Base-by-base conservation (phyloP, 1,140 invertebrate genomes). In the Sycophila sp. region DNA sequence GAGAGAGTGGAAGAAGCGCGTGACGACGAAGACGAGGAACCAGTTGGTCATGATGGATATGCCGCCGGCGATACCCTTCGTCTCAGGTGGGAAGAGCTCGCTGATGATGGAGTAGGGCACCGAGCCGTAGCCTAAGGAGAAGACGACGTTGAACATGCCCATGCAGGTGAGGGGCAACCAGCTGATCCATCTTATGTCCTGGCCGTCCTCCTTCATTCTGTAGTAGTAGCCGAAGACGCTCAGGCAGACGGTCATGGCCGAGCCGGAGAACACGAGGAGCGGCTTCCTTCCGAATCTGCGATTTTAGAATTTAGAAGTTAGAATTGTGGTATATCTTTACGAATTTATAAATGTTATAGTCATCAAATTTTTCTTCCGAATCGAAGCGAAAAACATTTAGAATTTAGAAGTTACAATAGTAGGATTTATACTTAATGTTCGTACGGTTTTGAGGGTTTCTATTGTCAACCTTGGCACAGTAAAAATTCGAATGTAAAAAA, bases 91-190 rank as follows among this genome's bases (percentile, higher is more conserved):
- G 66, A 92, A 91, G 15, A 92, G 82, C 82, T 93, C 90, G 15
- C 85, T 88, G 75, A 92, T 90, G 75, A 94, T 86, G 7, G 93
- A 87, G 87, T 92, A 92, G 0, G 92, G 92, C 51, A 94, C 89
- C 10, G 93, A 90, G 32, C 92, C 92, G 81, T 90, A 91, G 3
- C 92, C 92, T 6, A 87, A 69, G 45, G 83, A 83, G 72, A 86
- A 87, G 0, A 85, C 80, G 11, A 86, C 78, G 58, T 87, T 86
- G 77, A 85, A 88, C 60, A 85, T 68, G 17, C 85, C 78, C 11
- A 88, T 75, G 56, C 79, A 82, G 1, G 82, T 71, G 1, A 88
- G 73, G 4, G 87, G 87, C 11, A 88, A 30, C 86, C 86, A 87
- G 15, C 80, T 80, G 11, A 89, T 78, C 6, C 74, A 77, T 7